Base-by-base conservation (phyloP, 2,888 invertebrate species). In the Pandemis cinnamomeana region DNA sequence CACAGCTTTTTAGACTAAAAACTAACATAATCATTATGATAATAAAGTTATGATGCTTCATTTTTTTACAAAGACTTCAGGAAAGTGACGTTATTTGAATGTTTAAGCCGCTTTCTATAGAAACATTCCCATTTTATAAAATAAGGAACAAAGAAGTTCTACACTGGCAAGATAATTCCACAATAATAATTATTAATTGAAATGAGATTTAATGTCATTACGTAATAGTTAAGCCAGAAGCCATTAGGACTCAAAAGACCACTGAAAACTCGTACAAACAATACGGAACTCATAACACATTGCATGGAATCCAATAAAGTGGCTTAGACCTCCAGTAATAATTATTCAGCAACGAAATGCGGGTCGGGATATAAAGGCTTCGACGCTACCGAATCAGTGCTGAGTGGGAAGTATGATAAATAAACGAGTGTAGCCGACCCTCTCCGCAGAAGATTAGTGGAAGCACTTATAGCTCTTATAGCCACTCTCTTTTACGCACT, bases 401-500 rank as follows among this genome's bases (percentile, higher is more conserved):
- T 55, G 44, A 58, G 46, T 44, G 15, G 27, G 68, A 67, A 67
- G 55, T 36, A 68, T 60, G 68, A 60, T 60, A 68, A 68, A 68
- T 58, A 63, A 67, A 67, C 41, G 20, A 53, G 20, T n/a, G 20
- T 61, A 67, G 41, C 20, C 7, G 61, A 20, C 62, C 69, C 51
- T 15, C 6, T 44, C n/a, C 5, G 62, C 63, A 11, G 44, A 36
- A 71, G 66, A 71, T 71, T 71, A 67, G 66, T 71, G 20, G 67
- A 6, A 42, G 41, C 66, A 72, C 67, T 67, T 71, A 71, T 67
- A 67, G 36, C 44, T 41, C 20, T 63, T 44, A 63, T 41, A 51
- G 46, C 48, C 53, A 67, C 67, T 53, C 53, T 67, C 66, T 67
- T 67, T 53, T 41, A 67, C 67, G 15, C 60, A 46, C 36, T 69